Percentiles rank a stretch among this genome's conserved stretches.
phyloP scores from a whole-genome alignment of 2,888 invertebrate species.

The Drosophila nr. medialis region DNA sequence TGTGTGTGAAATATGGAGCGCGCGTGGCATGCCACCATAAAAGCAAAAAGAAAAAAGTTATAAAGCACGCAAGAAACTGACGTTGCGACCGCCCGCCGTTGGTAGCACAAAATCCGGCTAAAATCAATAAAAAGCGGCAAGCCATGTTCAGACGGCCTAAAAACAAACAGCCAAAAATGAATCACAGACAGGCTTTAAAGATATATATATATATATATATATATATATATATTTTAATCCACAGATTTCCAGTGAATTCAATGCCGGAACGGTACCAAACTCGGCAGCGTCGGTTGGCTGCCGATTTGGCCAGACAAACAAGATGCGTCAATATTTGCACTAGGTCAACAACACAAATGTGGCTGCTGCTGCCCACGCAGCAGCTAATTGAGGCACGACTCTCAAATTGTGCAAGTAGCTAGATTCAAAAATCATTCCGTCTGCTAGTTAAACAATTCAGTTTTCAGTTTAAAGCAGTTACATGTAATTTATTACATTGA shows the following conservation, averaged over 20 bases:
- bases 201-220: not conserved
- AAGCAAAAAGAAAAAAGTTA: slow-evolving; percentile 6
- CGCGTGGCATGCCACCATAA: slow-evolving; percentile 65
- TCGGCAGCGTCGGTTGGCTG: slow-evolving; percentile 19
- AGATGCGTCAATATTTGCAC: slow-evolving; percentile 49
- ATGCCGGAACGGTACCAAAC: slow-evolving; percentile 26
- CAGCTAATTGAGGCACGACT: not conserved
- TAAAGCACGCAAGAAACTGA: slow-evolving; percentile 25
- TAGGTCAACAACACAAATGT: slow-evolving; percentile 8
- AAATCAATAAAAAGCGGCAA: slow-evolving; percentile 72
- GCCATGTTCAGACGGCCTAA: slow-evolving; percentile 55
- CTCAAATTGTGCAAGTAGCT: not conserved
- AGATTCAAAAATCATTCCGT: not conserved
- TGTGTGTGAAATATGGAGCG: slow-evolving; percentile 60
- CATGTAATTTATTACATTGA: slow-evolving; percentile 66
- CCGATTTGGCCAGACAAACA: slow-evolving; percentile 16
- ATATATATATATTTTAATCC: not conserved
- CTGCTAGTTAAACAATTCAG: not conserved
- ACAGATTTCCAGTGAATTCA: slow-evolving; percentile 32
- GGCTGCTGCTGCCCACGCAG: slow-evolving; percentile 7
- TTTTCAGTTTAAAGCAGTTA: slow-evolving; percentile 44
- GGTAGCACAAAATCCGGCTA: slow-evolving; percentile 68
- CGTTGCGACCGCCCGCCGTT: slow-evolving; percentile 37
- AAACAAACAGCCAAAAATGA: slow-evolving; percentile 26
- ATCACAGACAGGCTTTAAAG: slow-evolving; percentile 42